A percentile compares a stretch with the other conserved stretches of the same genome.
Conservation (phyloP, 2,888 invertebrate genomes). For the Philopedon plagiatum region DNA sequence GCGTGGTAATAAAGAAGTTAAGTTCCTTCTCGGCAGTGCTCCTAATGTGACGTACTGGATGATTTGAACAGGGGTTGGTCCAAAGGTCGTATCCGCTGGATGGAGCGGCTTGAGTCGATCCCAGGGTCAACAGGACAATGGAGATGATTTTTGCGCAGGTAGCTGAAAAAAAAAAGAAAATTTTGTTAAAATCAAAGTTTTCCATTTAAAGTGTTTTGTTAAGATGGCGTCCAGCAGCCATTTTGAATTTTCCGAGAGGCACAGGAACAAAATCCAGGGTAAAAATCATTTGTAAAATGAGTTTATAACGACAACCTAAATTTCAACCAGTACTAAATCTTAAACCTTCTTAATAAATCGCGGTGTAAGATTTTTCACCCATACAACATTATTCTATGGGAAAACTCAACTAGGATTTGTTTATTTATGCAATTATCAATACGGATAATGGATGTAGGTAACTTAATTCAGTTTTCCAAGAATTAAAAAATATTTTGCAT, state of each 20-base stretch:
- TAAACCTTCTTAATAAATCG: too few relatives aligned
- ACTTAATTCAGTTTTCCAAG: not conserved
- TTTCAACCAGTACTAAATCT: too few relatives aligned
- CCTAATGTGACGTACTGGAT: constrained; percentile 54
- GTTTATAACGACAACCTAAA: too few relatives aligned
- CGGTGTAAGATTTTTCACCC: too few relatives aligned
- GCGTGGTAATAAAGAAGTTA: constrained; percentile 50
- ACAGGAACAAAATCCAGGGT: too few relatives aligned
- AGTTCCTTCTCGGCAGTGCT: constrained; percentile 56
- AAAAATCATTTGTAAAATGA: too few relatives aligned
- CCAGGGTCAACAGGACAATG: constrained; percentile 49
- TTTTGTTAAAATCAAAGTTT: too few relatives aligned
- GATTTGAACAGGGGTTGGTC: constrained; percentile 56
- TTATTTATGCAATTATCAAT: not conserved
- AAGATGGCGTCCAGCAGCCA: too few relatives aligned
- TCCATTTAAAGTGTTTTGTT: too few relatives aligned
- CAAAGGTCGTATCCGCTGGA: constrained; percentile 52
- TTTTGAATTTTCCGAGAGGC: too few relatives aligned
- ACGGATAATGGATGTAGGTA: not conserved
- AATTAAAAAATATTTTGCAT: not conserved
- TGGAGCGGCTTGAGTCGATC: constrained; percentile 50
- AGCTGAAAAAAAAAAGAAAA: constrained; percentile 49
- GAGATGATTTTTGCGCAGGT: constrained; percentile 50
- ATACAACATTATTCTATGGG: too few relatives aligned
- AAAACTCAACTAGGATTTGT: not conserved